Evolutionary conservation across 2,888 invertebrate species (phyloP).

Genomic region (Lepidochrysops patricia): DNA sequence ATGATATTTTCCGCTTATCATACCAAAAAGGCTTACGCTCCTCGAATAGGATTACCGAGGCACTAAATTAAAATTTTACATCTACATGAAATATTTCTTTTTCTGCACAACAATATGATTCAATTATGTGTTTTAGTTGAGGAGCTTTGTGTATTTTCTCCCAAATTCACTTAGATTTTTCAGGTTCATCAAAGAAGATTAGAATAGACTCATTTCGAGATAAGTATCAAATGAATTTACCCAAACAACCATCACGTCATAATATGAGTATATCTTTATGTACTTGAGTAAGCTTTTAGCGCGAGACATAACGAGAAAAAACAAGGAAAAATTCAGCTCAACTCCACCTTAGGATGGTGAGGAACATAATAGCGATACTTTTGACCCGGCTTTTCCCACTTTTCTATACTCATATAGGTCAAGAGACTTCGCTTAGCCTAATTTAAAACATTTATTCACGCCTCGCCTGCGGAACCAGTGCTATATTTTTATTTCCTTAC

Average conservation of each 20-base stretch:
- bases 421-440: constrained; percentile 13
- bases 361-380: constrained; percentile 11
- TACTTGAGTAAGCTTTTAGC: neutral
- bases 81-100: constrained; percentile 1
- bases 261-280: neutral
- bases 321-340: neutral
- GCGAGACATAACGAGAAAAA: neutral
- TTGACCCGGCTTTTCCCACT: constrained; percentile 11
- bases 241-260: neutral
- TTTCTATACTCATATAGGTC: constrained; percentile 12
- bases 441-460: constrained; percentile 12
- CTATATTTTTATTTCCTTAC: neutral
- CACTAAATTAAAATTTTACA: constrained; percentile 3
- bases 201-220: too few relatives aligned
- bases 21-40: constrained; percentile 36
- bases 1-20: constrained; percentile 54
- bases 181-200: too few relatives aligned
- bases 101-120: neutral
- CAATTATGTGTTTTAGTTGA: neutral
- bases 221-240: too few relatives aligned
- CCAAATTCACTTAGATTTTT: too few relatives aligned
- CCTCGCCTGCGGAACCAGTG: neutral
- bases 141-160: neutral
- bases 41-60: neutral
- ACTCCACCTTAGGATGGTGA: constrained; percentile 11